These are phyloP conservation scores for Ceuthmochares aereus DNA, from an alignment of 2,113 vertebrate species.

Conservation along the genomic window DNA sequence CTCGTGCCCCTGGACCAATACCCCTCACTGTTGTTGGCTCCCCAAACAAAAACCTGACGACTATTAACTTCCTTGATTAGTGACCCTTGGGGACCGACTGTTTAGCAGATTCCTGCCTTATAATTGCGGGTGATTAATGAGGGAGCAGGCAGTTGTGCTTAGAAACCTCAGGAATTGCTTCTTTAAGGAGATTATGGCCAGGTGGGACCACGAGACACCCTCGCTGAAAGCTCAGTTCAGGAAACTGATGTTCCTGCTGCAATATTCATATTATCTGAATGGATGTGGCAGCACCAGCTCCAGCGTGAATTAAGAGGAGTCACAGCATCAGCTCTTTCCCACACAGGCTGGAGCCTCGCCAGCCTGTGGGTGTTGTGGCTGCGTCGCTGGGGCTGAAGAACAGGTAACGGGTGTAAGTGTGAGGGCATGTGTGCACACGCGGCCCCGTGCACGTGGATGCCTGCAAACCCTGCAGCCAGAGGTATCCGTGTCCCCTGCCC, in stretches of 20 bases:
- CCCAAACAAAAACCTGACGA: not conserved
- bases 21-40: not conserved
- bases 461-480: rapidly evolving
- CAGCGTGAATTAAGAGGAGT: not conserved
- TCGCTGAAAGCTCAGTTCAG: not conserved
- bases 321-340: not conserved
- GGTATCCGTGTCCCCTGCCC: not conserved
- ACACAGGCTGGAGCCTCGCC: not conserved
- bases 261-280: not conserved
- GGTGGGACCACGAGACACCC: not conserved
- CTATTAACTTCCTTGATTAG: constrained; percentile 45
- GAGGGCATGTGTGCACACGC: rapidly evolving
- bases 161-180: constrained; percentile 61
- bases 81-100: constrained; percentile 61
- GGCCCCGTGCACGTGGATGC: rapidly evolving
- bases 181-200: constrained; percentile 58
- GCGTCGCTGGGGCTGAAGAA: too few relatives aligned
- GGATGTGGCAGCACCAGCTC: not conserved
- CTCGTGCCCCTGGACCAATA: rapidly evolving
- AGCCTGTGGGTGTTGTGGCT: rapidly evolving
- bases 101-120: constrained; percentile 56
- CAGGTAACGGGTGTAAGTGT: rapidly evolving
- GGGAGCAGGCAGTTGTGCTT: constrained; percentile 53
- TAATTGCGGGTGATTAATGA: constrained; percentile 78
- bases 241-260: not conserved